Conservation (phyloP, 2,888 invertebrate species). For the Flabesymbios commensalis region DNA sequence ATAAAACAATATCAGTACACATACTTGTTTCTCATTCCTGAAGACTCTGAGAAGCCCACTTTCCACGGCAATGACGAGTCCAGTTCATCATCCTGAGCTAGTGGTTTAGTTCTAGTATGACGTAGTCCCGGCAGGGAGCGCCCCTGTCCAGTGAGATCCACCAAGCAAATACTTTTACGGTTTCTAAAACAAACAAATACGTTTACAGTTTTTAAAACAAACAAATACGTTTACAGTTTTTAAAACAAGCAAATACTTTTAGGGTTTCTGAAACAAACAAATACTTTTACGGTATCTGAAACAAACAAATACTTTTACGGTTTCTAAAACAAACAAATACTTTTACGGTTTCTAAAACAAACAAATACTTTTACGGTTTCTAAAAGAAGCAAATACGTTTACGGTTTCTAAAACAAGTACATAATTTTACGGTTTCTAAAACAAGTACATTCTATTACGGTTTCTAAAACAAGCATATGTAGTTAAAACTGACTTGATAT, state of each 20-base stretch:
- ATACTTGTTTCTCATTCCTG: conserved; percentile 63
- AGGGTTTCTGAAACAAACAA: conserved; percentile 21
- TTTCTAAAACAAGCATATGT: too few relatives aligned
- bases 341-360: too few relatives aligned
- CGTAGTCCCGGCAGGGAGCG: conserved; percentile 45
- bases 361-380: too few relatives aligned
- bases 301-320: too few relatives aligned
- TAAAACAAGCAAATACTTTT: conserved; percentile 19
- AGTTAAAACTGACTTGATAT: conserved; percentile 48
- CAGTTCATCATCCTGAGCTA: conserved; percentile 24
- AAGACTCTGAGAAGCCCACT: conserved; percentile 61
- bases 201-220: conserved; percentile 21
- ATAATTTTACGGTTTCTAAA: too few relatives aligned
- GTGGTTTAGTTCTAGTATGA: neutral
- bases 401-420: too few relatives aligned
- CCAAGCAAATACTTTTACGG: conserved; percentile 58
- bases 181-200: conserved; percentile 27
- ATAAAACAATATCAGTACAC: too few relatives aligned
- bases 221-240: conserved; percentile 18
- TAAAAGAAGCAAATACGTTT: too few relatives aligned
- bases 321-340: too few relatives aligned
- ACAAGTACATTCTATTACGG: too few relatives aligned
- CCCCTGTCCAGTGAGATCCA: conserved; percentile 61
- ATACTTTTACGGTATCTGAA: conserved; percentile 11
- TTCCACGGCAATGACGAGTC: conserved; percentile 51